phyloP scores from a whole-genome alignment of 2,888 invertebrate species.

The Folsomia candida region DNA sequence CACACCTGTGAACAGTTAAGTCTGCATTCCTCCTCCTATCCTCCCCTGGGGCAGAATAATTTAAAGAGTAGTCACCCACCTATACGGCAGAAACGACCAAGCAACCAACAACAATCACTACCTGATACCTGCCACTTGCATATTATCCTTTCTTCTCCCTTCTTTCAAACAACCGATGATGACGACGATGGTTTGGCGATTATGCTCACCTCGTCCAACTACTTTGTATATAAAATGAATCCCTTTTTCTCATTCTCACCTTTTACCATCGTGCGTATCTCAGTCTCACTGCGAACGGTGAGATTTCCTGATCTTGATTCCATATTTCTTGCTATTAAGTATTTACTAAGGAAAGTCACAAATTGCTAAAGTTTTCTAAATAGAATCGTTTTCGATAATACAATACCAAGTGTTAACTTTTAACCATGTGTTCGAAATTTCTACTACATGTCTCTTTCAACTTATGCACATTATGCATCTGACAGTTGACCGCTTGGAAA shows the following conservation, averaged over 20 bases:
- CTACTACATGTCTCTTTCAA: neutral
- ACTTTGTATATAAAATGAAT: neutral
- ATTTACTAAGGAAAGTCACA: neutral
- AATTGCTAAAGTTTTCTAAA: too few species aligned
- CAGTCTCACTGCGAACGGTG: too few species aligned
- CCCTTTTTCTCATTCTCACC: neutral
- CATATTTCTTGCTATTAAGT: too few species aligned
- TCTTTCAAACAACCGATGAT: too few species aligned
- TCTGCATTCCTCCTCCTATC: neutral
- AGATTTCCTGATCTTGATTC: too few species aligned
- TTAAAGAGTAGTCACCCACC: constrained; percentile 8
- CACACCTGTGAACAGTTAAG: constrained; percentile 8
- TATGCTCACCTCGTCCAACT: too few species aligned
- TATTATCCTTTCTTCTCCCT: neutral
- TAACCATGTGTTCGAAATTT: neutral
- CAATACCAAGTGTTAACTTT: too few species aligned
- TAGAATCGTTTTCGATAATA: too few species aligned
- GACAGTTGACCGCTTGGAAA: too few species aligned
- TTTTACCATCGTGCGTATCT: neutral
- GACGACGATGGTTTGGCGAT: too few species aligned
- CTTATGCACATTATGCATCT: too few species aligned
- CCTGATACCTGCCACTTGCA: neutral
- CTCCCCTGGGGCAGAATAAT: constrained; percentile 2
- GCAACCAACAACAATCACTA: neutral
- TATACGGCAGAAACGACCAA: too few species aligned